Percentiles rank a stretch among this genome's conserved stretches.
These are phyloP conservation scores for Anorthoa munda DNA, from an alignment of 2,888 invertebrate species.

Conservation along the genomic window DNA sequence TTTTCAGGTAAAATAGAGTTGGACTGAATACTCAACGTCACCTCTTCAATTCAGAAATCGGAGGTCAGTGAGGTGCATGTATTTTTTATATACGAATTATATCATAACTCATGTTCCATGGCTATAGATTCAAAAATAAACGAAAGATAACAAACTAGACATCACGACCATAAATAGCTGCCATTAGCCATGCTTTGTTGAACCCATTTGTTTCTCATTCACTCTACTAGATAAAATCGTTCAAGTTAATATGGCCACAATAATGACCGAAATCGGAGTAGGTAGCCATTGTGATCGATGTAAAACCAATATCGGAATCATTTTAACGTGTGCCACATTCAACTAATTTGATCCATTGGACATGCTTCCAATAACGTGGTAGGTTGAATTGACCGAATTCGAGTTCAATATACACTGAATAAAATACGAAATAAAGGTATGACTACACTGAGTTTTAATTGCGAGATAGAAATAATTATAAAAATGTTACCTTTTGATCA, in stretches of 20 bases:
- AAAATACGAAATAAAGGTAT: slow-evolving; percentile 40
- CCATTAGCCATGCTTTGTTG: slow-evolving; percentile 32
- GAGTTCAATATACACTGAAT: slow-evolving; percentile 57
- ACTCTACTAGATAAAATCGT: slow-evolving; percentile 41
- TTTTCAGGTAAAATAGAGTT: too few relatives aligned
- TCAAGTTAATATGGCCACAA: slow-evolving; percentile 44
- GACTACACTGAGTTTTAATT: not conserved
- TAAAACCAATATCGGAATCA: slow-evolving; percentile 62
- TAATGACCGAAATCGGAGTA: slow-evolving; percentile 42
- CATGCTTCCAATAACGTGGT: slow-evolving; percentile 67
- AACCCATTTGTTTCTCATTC: slow-evolving; percentile 36
- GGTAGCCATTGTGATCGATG: slow-evolving; percentile 45
- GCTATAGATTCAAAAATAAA: not conserved
- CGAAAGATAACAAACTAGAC: not conserved
- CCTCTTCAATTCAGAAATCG: too few relatives aligned
- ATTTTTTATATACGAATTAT: not conserved
- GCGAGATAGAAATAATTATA: slow-evolving; percentile 4
- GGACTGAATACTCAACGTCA: too few relatives aligned
- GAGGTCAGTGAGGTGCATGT: too few relatives aligned
- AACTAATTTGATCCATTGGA: slow-evolving; percentile 66
- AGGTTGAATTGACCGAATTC: slow-evolving; percentile 60
- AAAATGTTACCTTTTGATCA: slow-evolving; percentile 27
- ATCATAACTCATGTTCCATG: not conserved
- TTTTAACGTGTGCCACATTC: slow-evolving; percentile 63
- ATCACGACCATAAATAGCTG: not conserved